Percentiles rank a stretch among this genome's conserved stretches.
Evolutionary conservation across 2,797 vertebrate genomes (phyloP).

Genomic region (Acanthurus leucopareius): DNA sequence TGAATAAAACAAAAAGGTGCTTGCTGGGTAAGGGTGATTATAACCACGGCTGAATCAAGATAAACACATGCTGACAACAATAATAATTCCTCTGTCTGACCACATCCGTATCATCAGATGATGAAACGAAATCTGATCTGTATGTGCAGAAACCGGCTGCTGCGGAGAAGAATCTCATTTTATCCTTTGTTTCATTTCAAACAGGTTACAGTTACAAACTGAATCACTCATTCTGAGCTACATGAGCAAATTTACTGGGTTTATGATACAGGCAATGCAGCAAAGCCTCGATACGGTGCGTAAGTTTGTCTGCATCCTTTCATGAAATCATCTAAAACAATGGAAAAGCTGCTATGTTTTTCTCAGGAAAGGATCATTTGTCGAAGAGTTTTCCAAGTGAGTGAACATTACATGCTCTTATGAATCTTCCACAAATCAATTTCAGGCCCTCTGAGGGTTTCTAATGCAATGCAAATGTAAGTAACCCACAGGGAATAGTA

Average conservation of each 20-base stretch:
- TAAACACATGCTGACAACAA: constrained; percentile 70
- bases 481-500: constrained; percentile 44
- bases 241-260: background rate
- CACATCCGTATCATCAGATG: constrained; percentile 56
- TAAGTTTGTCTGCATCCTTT: background rate
- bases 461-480: constrained; percentile 59
- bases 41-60: constrained; percentile 56
- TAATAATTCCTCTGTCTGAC: constrained; percentile 64
- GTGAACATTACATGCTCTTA: constrained; percentile 45
- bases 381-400: constrained; percentile 19
- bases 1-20: constrained; percentile 58
- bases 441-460: constrained; percentile 36
- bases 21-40: constrained; percentile 57
- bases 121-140: constrained; percentile 63
- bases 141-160: constrained; percentile 46
- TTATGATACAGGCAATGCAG: constrained; percentile 3
- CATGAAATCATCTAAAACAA: background rate
- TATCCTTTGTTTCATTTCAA: constrained; percentile 47
- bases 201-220: constrained; percentile 23
- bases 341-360: background rate
- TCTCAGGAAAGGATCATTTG: background rate
- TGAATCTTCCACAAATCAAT: constrained; percentile 56
- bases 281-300: background rate
- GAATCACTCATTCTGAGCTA: background rate
- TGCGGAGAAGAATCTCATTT: constrained; percentile 53